Percentiles rank a stretch among this genome's conserved stretches.
These are phyloP conservation scores for Drosophila quinaria DNA, from an alignment of 2,888 invertebrate species.

Conservation along the genomic window DNA sequence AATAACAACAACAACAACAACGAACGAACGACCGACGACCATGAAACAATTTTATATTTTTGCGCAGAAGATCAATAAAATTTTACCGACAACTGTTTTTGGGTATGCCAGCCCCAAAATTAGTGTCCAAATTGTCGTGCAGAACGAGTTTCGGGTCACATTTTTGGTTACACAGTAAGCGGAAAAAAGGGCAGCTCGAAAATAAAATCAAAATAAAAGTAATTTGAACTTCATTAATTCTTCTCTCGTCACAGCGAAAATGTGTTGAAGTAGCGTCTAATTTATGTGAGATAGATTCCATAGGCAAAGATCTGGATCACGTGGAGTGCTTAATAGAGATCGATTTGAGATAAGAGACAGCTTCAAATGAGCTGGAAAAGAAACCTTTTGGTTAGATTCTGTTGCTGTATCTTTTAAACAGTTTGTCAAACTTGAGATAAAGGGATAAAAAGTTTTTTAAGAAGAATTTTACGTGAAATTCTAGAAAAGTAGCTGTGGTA, in stretches of 20 bases:
- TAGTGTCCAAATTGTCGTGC: constrained; percentile 75
- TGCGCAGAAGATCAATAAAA: constrained; percentile 78
- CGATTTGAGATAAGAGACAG: constrained; percentile 28
- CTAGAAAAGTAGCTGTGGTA: not conserved
- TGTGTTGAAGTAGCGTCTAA: constrained; percentile 44
- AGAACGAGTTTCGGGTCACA: constrained; percentile 69
- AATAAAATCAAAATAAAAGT: constrained; percentile 38
- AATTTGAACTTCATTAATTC: constrained; percentile 57
- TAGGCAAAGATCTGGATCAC: constrained; percentile 21
- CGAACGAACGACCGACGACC: constrained; percentile 45
- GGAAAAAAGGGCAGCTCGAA: constrained; percentile 26
- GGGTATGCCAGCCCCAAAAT: constrained; percentile 62
- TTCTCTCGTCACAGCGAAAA: constrained; percentile 38
- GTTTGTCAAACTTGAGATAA: constrained; percentile 2
- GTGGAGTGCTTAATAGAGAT: constrained; percentile 30
- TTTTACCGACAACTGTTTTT: constrained; percentile 79
- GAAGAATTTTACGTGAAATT: not conserved
- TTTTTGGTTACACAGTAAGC: constrained; percentile 73
- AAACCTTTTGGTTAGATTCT: constrained; percentile 1
- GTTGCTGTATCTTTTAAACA: not conserved
- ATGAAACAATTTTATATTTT: constrained; percentile 78
- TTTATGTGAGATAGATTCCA: constrained; percentile 45
- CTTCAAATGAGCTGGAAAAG: constrained; percentile 7
- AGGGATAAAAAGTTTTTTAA: not conserved
- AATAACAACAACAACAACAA: constrained; percentile 21